Base-by-base conservation (phyloP, 2,888 invertebrate species). In the Standfussiana lucernea region DNA sequence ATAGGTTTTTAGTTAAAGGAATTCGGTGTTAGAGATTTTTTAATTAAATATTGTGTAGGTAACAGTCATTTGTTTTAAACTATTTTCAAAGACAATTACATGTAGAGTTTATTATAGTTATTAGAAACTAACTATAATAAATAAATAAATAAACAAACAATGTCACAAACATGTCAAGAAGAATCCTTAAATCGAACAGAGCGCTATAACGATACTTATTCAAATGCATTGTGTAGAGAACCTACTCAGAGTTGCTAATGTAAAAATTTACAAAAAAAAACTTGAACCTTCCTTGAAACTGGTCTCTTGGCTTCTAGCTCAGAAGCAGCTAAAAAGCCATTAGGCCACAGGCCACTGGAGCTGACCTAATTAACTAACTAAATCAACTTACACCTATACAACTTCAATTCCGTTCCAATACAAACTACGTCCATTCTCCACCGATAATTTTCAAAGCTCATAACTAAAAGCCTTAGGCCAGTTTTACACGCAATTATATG, bases 401-500 rank as follows among this genome's bases (percentile, higher is more conserved):
- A 73, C 6, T 56, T 24, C 50, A 67, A 59, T 72, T 37, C 45
- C 65, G 37, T 50, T 65, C 65, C 24, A 74, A 59, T 45, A 72
- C 42, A 64, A 84, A 61, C 71, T 65, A 73, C 15, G 32, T 53
- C 11, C 35, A 72, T 68, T 64, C 42, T 59, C 66, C 18, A 66
- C 62, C 71, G 35, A 82, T 87, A 84, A 88, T 84, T 84, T 84
- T 67, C 71, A 79, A 75, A 80, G 68, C 68, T 64, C 53, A 78
- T 85, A 80, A 85, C 80, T 87, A 83, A 78, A 76, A 74, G 74
- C 79, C 79, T 53, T 28, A 82, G 83, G 79, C 80, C 35, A 37
- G 28, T 70, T 82, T 75, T 77, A 79, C 76, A 85, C 37, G 70
- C 88, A 86, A 89, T 91, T 89, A 87, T 78, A 68, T 89, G 90